Evolutionary conservation across 2,888 invertebrate species (phyloP), one percentile per base, ranked within the genome.

Genomic region (Thera obeliscata): DNA sequence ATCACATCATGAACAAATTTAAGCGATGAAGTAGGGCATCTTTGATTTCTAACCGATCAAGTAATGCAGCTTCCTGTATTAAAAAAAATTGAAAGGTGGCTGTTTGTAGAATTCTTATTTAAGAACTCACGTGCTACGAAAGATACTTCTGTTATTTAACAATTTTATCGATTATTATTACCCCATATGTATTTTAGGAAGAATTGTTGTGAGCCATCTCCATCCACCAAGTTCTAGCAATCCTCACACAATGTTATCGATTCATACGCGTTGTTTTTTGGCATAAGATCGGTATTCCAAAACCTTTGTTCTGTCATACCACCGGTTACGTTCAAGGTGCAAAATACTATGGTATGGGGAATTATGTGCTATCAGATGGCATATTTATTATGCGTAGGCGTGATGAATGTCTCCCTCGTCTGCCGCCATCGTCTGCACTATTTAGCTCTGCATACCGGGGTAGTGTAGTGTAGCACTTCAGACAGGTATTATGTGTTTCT

Each of bases 391-490:
- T 64, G 62, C 60, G 50, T 62, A 33, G 67, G 52, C 62, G 60
- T 66, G 74, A 74, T 68, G 69, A 62, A 74, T 74, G 61, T 57
- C 49, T 49, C 56, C 60, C 59, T 38, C 48, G 38, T 52, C 48
- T 56, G 58, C 41, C 61, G 50, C 35, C 59, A 38, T 66, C 63
- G 69, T 41, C 63, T 67, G 66, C 63, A 63, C 61, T 70, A 67
- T 54, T 58, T 68, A 65, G 61, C 48, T 61, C 35, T 64, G 57
- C 63, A 49, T 59, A n/a, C 50, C 38, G 55, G 38, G 49, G 52
- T 52, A 52, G 43, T 49, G 12, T 55, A 56, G 58, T 22, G 22
- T 22, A 22, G 36, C 48, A 66, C 59, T 66, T 60, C 56, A 60
- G 61, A 60, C 66, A 60, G 9, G 48, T 61, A 67, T 52, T 48